These are phyloP conservation scores for Meteorus cinctellus DNA, from an alignment of 2,888 invertebrate species.

Conservation along the genomic window DNA sequence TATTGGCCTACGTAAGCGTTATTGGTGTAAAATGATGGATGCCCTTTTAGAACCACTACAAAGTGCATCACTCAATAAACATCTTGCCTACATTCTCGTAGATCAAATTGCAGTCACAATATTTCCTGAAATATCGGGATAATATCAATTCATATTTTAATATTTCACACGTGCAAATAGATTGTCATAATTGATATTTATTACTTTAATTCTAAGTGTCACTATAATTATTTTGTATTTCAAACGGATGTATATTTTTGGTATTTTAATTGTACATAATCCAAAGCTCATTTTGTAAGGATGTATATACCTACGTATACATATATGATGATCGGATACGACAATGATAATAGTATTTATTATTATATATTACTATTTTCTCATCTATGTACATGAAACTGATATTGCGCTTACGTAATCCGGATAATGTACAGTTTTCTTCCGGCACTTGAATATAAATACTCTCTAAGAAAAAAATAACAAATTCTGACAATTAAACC, in stretches of 20 bases:
- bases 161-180: not conserved
- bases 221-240: not conserved
- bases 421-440: not conserved
- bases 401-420: not conserved
- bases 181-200: not conserved
- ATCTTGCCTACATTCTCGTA: constrained; percentile 84
- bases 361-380: not conserved
- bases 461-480: not conserved
- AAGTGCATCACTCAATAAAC: constrained; percentile 77
- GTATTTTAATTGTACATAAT: not conserved
- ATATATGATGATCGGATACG: not conserved
- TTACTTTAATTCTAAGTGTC: constrained; percentile 9
- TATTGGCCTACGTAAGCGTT: constrained; percentile 59
- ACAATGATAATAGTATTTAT: not conserved
- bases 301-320: not conserved
- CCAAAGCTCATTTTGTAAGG: not conserved
- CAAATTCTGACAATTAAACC: not conserved
- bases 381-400: not conserved
- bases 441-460: not conserved
- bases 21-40: constrained; percentile 65
- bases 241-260: not conserved
- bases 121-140: constrained; percentile 80
- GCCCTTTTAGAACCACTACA: constrained; percentile 72
- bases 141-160: not conserved
- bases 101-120: constrained; percentile 85